Evolutionary conservation across 2,888 invertebrate genomes (phyloP).

Genomic region (Cerceris rybyensis): DNA sequence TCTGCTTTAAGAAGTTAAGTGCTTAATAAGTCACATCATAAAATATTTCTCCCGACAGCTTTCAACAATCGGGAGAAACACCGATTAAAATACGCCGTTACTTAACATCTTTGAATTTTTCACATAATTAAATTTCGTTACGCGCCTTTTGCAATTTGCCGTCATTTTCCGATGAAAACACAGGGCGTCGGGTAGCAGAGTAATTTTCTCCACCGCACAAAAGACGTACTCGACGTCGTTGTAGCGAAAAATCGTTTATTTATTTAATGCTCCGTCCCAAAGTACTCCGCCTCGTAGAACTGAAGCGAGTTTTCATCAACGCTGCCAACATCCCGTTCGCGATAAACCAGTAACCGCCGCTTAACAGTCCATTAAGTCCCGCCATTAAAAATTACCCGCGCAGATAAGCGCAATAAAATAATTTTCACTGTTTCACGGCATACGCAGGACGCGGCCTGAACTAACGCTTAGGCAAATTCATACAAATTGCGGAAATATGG

Average conservation of each 20-base stretch:
- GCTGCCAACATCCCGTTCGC: background rate
- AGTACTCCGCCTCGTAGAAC: no score
- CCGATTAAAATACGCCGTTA: no score
- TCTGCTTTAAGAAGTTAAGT: no score
- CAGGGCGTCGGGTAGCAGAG: no score
- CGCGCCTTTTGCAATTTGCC: no score
- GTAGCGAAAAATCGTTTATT: background rate
- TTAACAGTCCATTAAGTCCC: slow-evolving; percentile 45
- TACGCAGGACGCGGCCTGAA: slow-evolving; percentile 9
- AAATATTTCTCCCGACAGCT: no score
- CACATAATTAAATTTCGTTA: no score
- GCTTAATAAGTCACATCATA: no score
- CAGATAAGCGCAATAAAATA: slow-evolving; percentile 58
- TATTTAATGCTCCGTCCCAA: background rate
- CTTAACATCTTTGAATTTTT: no score
- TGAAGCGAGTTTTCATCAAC: no score
- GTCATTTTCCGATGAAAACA: background rate
- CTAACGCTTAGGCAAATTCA: slow-evolving; percentile 58
- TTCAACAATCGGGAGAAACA: no score
- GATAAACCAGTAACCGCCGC: slow-evolving; percentile 38
- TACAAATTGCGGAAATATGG: slow-evolving; percentile 58
- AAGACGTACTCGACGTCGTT: background rate
- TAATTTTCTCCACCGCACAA: no score
- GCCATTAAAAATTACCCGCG: slow-evolving; percentile 54
- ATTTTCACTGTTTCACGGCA: slow-evolving; percentile 25